A percentile compares a stretch with the other conserved stretches of the same genome.
Evolutionary conservation across 1,140 invertebrate species (phyloP).

Genomic region (Hormaphis cornu): DNA sequence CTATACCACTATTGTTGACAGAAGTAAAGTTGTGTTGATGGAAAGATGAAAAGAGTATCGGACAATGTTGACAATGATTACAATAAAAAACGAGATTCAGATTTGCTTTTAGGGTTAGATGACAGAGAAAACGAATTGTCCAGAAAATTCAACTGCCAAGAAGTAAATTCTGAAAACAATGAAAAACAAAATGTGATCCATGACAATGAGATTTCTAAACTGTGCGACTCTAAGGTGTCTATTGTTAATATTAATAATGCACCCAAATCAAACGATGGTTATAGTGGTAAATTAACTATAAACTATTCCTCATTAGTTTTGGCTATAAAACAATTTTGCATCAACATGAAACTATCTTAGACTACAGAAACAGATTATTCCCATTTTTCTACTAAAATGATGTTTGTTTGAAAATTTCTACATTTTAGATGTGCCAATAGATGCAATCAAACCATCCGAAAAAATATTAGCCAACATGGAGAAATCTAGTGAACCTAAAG

Average conservation of each 20-base stretch:
- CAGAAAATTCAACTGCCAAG: background rate
- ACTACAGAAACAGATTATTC: no score
- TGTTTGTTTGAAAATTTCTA: background rate
- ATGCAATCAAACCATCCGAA: background rate
- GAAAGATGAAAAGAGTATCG: no score
- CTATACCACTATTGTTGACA: no score
- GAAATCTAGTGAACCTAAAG: background rate
- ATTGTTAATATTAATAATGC: background rate
- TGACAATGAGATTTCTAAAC: background rate
- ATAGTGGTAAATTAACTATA: background rate
- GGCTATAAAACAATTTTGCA: no score
- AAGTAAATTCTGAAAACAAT: background rate
- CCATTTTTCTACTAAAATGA: no score
- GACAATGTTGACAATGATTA: no score
- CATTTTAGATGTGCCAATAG: background rate
- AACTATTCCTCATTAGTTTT: no score
- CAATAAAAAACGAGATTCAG: no score
- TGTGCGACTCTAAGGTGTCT: background rate
- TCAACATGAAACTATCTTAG: no score
- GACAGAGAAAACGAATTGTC: background rate
- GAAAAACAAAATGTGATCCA: background rate
- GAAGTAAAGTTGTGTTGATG: no score
- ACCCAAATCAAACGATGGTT: background rate
- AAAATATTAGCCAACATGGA: background rate
- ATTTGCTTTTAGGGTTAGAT: background rate